Conservation (phyloP, 1,140 invertebrate genomes). For the Goniozus legneri region DNA sequence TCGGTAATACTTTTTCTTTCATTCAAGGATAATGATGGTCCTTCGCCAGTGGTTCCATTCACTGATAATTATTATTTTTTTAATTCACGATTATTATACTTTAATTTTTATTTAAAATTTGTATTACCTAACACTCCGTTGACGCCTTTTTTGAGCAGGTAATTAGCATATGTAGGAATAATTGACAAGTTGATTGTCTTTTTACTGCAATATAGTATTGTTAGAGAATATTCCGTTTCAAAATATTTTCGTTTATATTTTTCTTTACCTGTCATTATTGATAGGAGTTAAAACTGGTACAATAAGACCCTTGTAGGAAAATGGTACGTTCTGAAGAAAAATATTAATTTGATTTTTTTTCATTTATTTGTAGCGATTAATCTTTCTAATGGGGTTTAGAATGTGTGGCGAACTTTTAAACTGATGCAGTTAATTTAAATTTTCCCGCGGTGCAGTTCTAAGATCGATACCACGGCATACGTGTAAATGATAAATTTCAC, state of each 20-base stretch:
- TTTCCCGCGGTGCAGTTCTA: no score
- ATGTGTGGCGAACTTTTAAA: no score
- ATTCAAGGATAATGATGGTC: conserved; percentile 63
- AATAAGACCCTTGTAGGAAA: conserved; percentile 54
- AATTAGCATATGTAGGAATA: conserved; percentile 63
- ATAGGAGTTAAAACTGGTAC: conserved; percentile 68
- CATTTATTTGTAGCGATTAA: no score
- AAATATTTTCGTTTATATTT: conserved; percentile 3
- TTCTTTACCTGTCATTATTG: conserved; percentile 56
- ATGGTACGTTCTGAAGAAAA: no score
- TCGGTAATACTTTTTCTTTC: conserved; percentile 70
- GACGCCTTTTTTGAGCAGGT: conserved; percentile 58
- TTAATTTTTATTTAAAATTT: not conserved
- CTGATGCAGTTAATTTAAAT: no score
- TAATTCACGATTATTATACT: not conserved
- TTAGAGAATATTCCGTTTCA: conserved; percentile 1
- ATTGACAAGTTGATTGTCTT: conserved; percentile 55
- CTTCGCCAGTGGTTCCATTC: conserved; percentile 77
- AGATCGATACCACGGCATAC: no score
- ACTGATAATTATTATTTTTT: conserved; percentile 51
- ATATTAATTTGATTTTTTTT: no score
- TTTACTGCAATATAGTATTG: conserved; percentile 27
- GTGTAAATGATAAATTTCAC: no score
- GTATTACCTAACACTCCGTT: conserved; percentile 63
- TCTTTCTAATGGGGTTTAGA: no score